These are phyloP conservation scores for Paracyclopina nana DNA, from an alignment of 1,140 invertebrate genomes.

Conservation along the genomic window DNA sequence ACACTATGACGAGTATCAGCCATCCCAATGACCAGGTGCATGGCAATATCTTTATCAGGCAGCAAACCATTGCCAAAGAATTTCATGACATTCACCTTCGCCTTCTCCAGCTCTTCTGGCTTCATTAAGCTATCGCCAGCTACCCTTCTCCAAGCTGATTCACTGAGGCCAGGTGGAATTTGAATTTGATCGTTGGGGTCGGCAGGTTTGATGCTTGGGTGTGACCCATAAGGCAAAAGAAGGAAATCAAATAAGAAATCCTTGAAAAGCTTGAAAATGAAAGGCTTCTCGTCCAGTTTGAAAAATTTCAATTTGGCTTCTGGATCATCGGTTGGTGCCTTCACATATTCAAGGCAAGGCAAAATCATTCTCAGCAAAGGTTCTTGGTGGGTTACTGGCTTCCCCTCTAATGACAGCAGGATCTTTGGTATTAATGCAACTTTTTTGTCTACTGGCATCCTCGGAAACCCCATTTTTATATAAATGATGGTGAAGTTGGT, in stretches of 20 bases:
- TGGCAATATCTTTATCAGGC: conserved; percentile 45
- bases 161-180: conserved; percentile 51
- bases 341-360: conserved; percentile 49
- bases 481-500: conserved; percentile 86
- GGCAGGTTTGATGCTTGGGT: conserved; percentile 13
- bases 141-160: conserved; percentile 53
- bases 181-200: conserved; percentile 21
- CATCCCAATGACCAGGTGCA: conserved; percentile 57
- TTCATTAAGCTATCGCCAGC: conserved; percentile 44
- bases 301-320: conserved; percentile 39
- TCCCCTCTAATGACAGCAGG: conserved; percentile 53
- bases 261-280: conserved; percentile 43
- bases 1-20: conserved; percentile 59
- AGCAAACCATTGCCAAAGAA: conserved; percentile 57
- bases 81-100: conserved; percentile 57
- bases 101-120: conserved; percentile 61
- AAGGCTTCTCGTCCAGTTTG: conserved; percentile 39
- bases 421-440: conserved; percentile 49
- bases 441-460: conserved; percentile 39
- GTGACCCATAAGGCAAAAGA: conserved; percentile 59
- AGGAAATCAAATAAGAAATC: conserved; percentile 60
- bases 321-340: conserved; percentile 40
- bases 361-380: conserved; percentile 51
- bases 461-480: conserved; percentile 69
- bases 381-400: conserved; percentile 49